Conservation (phyloP, 2,888 invertebrate genomes). For the Heliconius charithonia region DNA sequence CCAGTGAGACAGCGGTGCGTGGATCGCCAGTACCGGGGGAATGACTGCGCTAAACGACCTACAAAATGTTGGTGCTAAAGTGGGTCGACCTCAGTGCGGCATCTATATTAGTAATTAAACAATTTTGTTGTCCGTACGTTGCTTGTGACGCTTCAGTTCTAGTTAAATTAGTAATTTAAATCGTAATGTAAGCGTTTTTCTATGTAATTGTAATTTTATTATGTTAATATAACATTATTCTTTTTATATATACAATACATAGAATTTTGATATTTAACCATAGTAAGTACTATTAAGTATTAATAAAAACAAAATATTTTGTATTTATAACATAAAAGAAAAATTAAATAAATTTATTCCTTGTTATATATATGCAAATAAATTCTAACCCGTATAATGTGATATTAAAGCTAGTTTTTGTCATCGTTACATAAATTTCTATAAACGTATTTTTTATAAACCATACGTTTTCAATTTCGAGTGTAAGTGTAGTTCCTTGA, state of each 20-base stretch:
- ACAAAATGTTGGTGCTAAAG: conserved; percentile 70
- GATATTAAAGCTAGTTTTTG: not conserved
- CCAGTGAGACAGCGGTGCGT: conserved; percentile 40
- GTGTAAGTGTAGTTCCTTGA: conserved; percentile 31
- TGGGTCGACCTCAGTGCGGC: conserved; percentile 61
- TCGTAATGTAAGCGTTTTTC: not conserved
- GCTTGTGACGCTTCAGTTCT: not conserved
- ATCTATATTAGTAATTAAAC: conserved; percentile 45
- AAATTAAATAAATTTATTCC: not conserved
- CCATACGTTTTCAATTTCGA: conserved; percentile 22
- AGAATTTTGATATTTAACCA: not conserved
- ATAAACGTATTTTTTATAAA: conserved; percentile 1
- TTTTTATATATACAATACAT: not conserved
- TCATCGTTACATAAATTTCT: not conserved
- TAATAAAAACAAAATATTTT: not conserved
- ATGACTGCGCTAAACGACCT: conserved; percentile 73
- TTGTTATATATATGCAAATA: not conserved
- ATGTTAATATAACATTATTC: not conserved
- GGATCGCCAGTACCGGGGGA: conserved; percentile 58
- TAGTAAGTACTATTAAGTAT: no score
- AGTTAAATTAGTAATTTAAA: not conserved
- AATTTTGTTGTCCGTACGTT: conserved; percentile 36
- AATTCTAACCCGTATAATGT: not conserved
- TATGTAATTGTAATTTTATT: conserved; percentile 10
- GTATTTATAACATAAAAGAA: not conserved